phyloP scores from a whole-genome alignment of 1,140 invertebrate genomes.

The Asbolus verrucosus region DNA sequence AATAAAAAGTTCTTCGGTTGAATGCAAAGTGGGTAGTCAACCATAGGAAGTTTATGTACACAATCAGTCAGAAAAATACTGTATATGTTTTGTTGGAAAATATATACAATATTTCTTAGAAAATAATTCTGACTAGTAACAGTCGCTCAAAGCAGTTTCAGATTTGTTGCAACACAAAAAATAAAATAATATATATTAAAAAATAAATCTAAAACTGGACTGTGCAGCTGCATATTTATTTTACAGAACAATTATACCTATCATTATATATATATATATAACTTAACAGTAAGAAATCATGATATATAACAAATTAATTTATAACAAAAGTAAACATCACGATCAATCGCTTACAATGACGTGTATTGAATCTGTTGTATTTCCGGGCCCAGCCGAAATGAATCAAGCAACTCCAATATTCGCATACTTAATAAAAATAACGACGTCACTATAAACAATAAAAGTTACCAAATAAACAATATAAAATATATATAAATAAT shows the following conservation, averaged over 20 bases:
- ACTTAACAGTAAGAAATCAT: constrained; percentile 57
- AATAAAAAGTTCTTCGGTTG: constrained; percentile 28
- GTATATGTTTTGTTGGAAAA: constrained; percentile 58
- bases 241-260: constrained; percentile 61
- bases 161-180: constrained; percentile 46
- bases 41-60: constrained; percentile 49
- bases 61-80: constrained; percentile 60
- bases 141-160: constrained; percentile 58
- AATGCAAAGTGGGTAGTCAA: constrained; percentile 27
- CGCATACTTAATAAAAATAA: constrained; percentile 45
- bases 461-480: constrained; percentile 44
- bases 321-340: constrained; percentile 53
- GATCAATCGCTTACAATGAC: constrained; percentile 43
- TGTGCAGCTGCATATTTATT: constrained; percentile 60
- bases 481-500: constrained; percentile 46
- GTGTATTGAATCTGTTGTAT: constrained; percentile 32
- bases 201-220: constrained; percentile 57
- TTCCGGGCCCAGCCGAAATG: constrained; percentile 36
- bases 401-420: constrained; percentile 28
- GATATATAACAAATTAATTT: constrained; percentile 54
- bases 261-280: constrained; percentile 60
- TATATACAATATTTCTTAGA: constrained; percentile 59
- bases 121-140: constrained; percentile 57
- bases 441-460: constrained; percentile 52
- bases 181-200: constrained; percentile 41